These are phyloP conservation scores for Enteromius unitaeniatus DNA, from an alignment of 2,797 vertebrate genomes.

Conservation along the genomic window DNA sequence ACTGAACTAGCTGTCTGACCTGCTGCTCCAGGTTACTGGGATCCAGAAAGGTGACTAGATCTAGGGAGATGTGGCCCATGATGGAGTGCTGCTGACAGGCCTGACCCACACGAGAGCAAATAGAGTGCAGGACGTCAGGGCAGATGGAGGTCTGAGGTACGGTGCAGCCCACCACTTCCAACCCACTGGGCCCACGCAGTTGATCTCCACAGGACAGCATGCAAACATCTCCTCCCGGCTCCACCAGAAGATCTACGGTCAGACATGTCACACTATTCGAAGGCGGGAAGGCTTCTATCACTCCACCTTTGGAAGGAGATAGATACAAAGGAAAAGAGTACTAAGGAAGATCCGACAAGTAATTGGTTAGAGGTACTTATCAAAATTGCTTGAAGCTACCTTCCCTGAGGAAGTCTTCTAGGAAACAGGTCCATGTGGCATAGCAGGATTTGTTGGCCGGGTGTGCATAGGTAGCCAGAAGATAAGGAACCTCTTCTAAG, in stretches of 20 bases:
- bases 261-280: constrained; percentile 82
- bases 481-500: constrained; percentile 88
- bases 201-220: constrained; percentile 87
- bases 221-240: constrained; percentile 81
- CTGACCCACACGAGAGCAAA: constrained; percentile 81
- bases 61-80: constrained; percentile 85
- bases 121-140: constrained; percentile 73
- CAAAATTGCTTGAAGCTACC: constrained; percentile 71
- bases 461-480: constrained; percentile 85
- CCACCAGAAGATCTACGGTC: constrained; percentile 87
- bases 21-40: constrained; percentile 80
- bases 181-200: constrained; percentile 78
- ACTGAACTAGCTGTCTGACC: constrained; percentile 76
- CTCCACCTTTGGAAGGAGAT: constrained; percentile 78
- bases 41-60: constrained; percentile 84
- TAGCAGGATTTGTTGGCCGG: constrained; percentile 86
- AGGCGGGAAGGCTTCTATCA: constrained; percentile 86
- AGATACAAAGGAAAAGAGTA: not conserved
- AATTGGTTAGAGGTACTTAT: not conserved
- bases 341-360: not conserved
- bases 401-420: constrained; percentile 89
- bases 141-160: constrained; percentile 85
- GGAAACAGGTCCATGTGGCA: constrained; percentile 89
- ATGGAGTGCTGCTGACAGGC: constrained; percentile 79
- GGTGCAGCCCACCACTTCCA: constrained; percentile 79